Conservation (phyloP, 2,113 vertebrate species). For the Alethe castanea region DNA sequence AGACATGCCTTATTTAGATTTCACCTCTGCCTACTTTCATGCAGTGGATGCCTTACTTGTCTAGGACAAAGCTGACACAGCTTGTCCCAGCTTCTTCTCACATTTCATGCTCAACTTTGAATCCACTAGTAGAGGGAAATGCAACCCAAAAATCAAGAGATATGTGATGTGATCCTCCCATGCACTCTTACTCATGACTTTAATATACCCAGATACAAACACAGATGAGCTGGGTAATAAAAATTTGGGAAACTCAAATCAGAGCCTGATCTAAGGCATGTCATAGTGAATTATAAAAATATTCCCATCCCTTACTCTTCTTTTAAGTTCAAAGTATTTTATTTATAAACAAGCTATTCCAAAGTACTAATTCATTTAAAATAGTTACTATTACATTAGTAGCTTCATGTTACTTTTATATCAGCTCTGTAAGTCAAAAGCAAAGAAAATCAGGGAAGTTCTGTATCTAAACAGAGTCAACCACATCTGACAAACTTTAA, state of each 20-base stretch:
- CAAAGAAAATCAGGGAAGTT: not conserved
- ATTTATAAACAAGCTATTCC: not conserved
- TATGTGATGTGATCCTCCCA: not conserved
- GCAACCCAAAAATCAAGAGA: slow-evolving; percentile 39
- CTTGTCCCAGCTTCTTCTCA: not conserved
- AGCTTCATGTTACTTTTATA: not conserved
- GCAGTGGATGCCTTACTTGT: not conserved
- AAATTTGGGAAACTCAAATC: not conserved
- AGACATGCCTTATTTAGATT: not conserved
- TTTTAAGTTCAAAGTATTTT: not conserved
- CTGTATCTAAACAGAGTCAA: not conserved
- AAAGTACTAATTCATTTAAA: not conserved
- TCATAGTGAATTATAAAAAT: not conserved
- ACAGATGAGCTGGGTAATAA: not conserved
- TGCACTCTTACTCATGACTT: not conserved
- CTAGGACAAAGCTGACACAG: slow-evolving; percentile 10
- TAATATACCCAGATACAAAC: not conserved
- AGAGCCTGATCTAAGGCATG: not conserved
- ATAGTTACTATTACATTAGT: not conserved
- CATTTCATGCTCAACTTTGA: not conserved
- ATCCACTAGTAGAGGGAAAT: slow-evolving; percentile 18
- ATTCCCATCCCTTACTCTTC: not conserved
- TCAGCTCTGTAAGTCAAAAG: not conserved
- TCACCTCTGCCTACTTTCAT: not conserved
- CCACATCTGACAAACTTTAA: not conserved